Percentiles rank a stretch among this genome's conserved stretches.
Conservation (phyloP, 2,113 vertebrate genomes). For the Sphyrna mokarran region DNA sequence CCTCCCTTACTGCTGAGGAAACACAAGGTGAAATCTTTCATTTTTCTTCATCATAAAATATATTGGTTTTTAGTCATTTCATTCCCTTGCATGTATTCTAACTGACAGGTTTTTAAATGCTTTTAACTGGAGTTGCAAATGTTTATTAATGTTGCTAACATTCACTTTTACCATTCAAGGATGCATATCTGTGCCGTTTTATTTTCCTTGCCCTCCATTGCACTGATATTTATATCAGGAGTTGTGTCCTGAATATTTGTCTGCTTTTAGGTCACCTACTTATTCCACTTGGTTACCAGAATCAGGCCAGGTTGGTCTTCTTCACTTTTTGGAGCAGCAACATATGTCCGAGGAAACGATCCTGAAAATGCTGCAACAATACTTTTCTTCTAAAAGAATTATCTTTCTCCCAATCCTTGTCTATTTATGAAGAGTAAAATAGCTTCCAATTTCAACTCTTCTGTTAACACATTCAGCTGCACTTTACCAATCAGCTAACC, state of each 20-base stretch:
- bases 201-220: not conserved
- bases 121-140: not conserved
- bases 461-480: not conserved
- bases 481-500: not conserved
- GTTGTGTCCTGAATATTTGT: not conserved
- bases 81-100: not conserved
- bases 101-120: not conserved
- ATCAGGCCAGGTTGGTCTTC: not conserved
- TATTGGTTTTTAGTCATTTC: not conserved
- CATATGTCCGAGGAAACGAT: not conserved
- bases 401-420: not conserved
- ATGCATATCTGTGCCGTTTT: not conserved
- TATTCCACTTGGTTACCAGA: not conserved
- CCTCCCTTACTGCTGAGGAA: not conserved
- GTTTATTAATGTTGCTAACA: not conserved
- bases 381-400: not conserved
- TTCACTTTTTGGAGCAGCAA: not conserved
- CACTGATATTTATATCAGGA: not conserved
- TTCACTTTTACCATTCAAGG: not conserved
- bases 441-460: not conserved
- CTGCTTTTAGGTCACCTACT: not conserved
- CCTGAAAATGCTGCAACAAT: not conserved
- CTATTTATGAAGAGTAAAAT: not conserved
- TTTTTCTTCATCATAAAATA: not conserved
- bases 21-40: not conserved